Base-by-base conservation (phyloP, 2,797 vertebrate genomes). In the Champsocephalus esox region DNA sequence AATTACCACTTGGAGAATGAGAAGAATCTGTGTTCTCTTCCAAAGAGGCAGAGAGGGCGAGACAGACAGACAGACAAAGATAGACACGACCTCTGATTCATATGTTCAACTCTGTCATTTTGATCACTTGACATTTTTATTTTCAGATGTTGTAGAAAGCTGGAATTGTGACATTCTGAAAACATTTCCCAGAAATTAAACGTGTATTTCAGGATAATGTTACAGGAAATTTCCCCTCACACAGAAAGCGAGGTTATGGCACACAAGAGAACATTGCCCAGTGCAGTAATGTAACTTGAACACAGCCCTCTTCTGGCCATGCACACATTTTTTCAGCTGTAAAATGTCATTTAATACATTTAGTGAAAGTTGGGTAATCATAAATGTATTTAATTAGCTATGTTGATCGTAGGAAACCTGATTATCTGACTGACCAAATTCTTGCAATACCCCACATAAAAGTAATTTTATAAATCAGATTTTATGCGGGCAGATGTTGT, bases 211-310 rank as follows among this genome's bases (percentile, higher is more conserved):
- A 78, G 90, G 79, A 87, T 87, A 64, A 66, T 66, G 71, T 90
- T 91, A 86, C 91, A 89, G 87, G 87, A 91, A 91, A 87, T 83
- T 87, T 90, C 73, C 87, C 88, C 83, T 84, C 76, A 73, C 73
- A 83, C 62, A 88, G 73, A 85, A 75, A 89, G 70, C 71, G 80
- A 86, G 88, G 88, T 88, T 87, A 80, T 87, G 87, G 89, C 88
- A 90, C 87, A 84, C 73, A 46, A 49, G 79, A 84, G 78, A 74
- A 64, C 76, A 41, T 70, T 89, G 87, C 89, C 34, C 88, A 87
- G 82, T 87, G 73, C 72, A 84, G 43, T 63, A 73, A 59, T 2
- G 46, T 87, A 78, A 87, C 80, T 60, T 79, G 43, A 87, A 79
- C 72, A 73, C 82, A 77, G 77, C 75, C 81, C 69, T 79, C 75